Evolutionary conservation across 2,888 invertebrate species (phyloP).

Genomic region (Leptarthrus brevirostris): DNA sequence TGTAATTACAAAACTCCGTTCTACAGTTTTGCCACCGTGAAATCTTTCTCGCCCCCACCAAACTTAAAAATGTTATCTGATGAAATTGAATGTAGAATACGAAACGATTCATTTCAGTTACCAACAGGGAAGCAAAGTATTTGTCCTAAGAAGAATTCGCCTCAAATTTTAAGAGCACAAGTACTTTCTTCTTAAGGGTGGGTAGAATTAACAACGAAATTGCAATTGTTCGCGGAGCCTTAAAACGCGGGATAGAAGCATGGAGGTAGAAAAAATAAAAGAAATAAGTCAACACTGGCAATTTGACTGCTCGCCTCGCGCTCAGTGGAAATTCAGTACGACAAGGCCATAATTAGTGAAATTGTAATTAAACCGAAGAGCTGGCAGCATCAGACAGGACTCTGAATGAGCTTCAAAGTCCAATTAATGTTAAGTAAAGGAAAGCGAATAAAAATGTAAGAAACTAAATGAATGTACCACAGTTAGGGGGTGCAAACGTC

Average conservation of each 20-base stretch:
- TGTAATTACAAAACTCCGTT: too few species aligned
- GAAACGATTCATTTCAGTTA: too few species aligned
- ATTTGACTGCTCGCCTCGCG: background rate
- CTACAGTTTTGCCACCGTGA: too few species aligned
- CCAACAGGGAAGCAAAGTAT: too few species aligned
- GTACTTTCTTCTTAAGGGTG: too few species aligned
- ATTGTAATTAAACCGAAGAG: background rate
- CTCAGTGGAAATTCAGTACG: background rate
- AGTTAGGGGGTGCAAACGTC: background rate
- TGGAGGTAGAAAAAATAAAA: background rate
- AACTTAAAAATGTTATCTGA: too few species aligned
- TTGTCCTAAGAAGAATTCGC: too few species aligned
- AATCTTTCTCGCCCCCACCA: too few species aligned
- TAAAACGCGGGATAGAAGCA: background rate
- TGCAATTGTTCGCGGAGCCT: constrained; percentile 15
- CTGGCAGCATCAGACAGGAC: background rate
- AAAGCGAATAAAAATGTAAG: background rate
- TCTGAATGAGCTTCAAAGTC: constrained; percentile 2
- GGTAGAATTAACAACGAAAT: constrained; percentile 24
- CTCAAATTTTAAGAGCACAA: too few species aligned
- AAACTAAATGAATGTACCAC: background rate
- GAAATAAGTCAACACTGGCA: background rate
- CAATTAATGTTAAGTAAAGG: background rate
- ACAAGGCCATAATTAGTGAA: background rate
- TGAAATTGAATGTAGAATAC: too few species aligned